These are phyloP conservation scores for Actias luna DNA, from an alignment of 2,888 invertebrate genomes.

Conservation along the genomic window DNA sequence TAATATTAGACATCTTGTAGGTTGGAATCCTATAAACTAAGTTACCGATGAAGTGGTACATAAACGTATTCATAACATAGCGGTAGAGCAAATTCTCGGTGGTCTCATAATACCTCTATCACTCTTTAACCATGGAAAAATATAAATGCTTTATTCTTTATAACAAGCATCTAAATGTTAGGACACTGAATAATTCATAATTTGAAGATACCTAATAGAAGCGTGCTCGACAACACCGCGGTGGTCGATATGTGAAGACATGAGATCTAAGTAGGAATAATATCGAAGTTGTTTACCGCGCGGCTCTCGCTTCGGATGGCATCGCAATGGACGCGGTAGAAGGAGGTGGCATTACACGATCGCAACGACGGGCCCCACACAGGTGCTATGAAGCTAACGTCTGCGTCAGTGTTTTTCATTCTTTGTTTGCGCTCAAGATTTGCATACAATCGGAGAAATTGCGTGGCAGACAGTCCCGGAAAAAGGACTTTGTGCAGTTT, in stretches of 20 bases:
- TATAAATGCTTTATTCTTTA: conserved; percentile 70
- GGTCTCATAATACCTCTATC: conserved; percentile 15
- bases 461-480: conserved; percentile 62
- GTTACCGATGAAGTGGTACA: neutral
- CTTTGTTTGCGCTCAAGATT: conserved; percentile 76
- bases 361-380: conserved; percentile 43
- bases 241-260: conserved; percentile 70
- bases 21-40: too few species aligned
- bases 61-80: neutral
- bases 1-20: too few species aligned
- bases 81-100: neutral
- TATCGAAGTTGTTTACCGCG: conserved; percentile 62
- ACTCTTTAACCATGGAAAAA: conserved; percentile 56
- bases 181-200: conserved; percentile 71
- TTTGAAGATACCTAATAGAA: conserved; percentile 68
- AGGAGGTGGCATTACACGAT: conserved; percentile 53
- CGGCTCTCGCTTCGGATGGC: conserved; percentile 49
- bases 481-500: conserved; percentile 66
- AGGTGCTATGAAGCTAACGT: conserved; percentile 64
- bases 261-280: conserved; percentile 71
- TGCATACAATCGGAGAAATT: conserved; percentile 80
- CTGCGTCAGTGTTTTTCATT: conserved; percentile 73
- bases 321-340: conserved; percentile 51
- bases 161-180: conserved; percentile 71
- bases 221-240: conserved; percentile 64